Conservation (phyloP, 2,888 invertebrate species). For the Meiosimyza decipiens region DNA sequence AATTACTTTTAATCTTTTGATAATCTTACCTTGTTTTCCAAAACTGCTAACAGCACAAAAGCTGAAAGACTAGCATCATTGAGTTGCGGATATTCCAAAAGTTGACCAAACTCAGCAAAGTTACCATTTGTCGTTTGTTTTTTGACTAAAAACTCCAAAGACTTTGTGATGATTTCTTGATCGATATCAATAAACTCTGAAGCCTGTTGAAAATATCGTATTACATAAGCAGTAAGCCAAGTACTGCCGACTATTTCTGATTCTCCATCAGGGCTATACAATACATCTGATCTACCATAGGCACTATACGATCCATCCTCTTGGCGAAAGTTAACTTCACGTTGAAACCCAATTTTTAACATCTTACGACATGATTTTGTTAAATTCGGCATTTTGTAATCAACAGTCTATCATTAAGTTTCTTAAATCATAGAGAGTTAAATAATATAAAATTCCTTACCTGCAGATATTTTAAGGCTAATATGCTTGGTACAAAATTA, state of each 20-base stretch:
- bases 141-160: constrained; percentile 77
- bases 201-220: constrained; percentile 79
- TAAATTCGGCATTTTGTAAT: constrained; percentile 74
- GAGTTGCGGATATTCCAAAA: constrained; percentile 68
- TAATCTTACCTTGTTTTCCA: constrained; percentile 69
- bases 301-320: constrained; percentile 81
- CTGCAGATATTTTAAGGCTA: constrained; percentile 72
- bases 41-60: constrained; percentile 77
- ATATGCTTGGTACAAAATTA: constrained; percentile 74
- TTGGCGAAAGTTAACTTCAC: constrained; percentile 78
- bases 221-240: constrained; percentile 85
- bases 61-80: constrained; percentile 80
- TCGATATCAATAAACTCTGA: constrained; percentile 76
- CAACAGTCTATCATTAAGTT: constrained; percentile 67
- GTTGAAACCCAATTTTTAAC: constrained; percentile 74
- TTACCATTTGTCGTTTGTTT: constrained; percentile 78
- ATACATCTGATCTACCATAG: constrained; percentile 53
- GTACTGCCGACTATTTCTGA: constrained; percentile 73
- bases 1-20: no score
- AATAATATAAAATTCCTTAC: constrained; percentile 40
- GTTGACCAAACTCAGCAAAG: constrained; percentile 82
- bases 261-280: constrained; percentile 72
- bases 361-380: constrained; percentile 69
- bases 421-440: no score
- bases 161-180: constrained; percentile 71